Conservation (phyloP, 2,113 vertebrate species). For the Fulmarus glacialis region DNA sequence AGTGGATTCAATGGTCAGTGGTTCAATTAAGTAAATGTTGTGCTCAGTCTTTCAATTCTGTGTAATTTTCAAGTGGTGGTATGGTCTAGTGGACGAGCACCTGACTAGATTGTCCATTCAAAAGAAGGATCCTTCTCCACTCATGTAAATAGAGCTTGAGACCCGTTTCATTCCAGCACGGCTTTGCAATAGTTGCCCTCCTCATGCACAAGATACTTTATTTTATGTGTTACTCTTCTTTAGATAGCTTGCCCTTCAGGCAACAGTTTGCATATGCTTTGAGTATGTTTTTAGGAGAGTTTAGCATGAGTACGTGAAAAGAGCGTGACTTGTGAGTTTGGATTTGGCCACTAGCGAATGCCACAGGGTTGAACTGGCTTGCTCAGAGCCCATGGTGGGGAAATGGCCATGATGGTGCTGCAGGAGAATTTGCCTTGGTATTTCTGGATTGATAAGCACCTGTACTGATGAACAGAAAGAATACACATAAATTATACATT, state of each 20-base stretch:
- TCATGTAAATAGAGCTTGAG: neutral
- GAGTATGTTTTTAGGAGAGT: neutral
- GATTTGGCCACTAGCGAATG: neutral
- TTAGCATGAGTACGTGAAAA: neutral
- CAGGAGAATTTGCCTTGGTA: neutral
- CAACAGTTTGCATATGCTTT: neutral
- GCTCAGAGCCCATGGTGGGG: neutral
- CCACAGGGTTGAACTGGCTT: neutral
- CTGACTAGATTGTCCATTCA: neutral
- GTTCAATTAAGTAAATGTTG: neutral
- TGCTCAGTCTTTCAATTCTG: neutral
- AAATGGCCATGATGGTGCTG: neutral
- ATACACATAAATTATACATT: neutral
- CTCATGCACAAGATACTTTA: neutral
- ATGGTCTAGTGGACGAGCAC: neutral
- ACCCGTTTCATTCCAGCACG: fast-evolving
- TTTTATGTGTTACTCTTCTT: neutral
- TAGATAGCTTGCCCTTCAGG: neutral
- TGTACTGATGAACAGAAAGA: neutral
- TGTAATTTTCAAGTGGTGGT: neutral
- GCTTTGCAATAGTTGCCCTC: fast-evolving
- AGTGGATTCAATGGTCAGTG: neutral
- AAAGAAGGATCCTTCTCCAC: neutral
- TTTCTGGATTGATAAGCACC: neutral
- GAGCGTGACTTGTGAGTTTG: neutral